Base-by-base conservation (phyloP, 2,797 vertebrate species). In the Characodon lateralis region DNA sequence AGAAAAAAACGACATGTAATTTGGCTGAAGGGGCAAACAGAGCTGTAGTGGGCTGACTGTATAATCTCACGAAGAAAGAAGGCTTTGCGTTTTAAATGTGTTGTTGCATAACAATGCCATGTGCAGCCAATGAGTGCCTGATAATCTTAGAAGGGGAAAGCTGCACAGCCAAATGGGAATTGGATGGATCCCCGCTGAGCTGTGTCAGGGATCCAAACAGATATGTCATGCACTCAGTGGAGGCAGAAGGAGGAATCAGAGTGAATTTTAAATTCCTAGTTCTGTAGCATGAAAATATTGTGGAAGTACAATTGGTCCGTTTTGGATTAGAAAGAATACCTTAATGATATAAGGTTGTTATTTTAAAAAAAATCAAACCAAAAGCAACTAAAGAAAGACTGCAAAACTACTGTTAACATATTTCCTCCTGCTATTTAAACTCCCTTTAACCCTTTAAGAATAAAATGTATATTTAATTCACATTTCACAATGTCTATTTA, bases 81-180 rank as follows among this genome's bases (percentile, higher is more conserved):
- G 84, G 83, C 91, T 92, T 91, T 89, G 84, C 92, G 94, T 91
- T 93, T 91, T 89, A 90, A 93, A 94, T 93, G 88, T 87, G 76
- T 74, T 76, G 85, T 95, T 94, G 92, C 87, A 80, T 90, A 95
- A 94, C 90, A 80, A 88, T 79, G 80, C 88, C 90, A 92, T 86
- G 90, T 92, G 87, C 85, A 72, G 71, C 86, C 84, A 86, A 89
- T 88, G 91, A 83, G 89, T 85, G 86, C 39, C 86, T 89, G 82
- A 90, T 94, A 92, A 93, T 93, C 89, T 92, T 46, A n/a, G 66
- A 83, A 46, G 76, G 55, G 78, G 78, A 56, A 80, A 75, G 76
- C 78, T 80, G 85, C 50, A 46, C 2, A 41, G 85, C 86, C 89
- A 82, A 91, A 87, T 26, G 79, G 76, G 88, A 92, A 87, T 82